Percentiles rank a stretch among this genome's conserved stretches.
Conservation (phyloP, 2,888 invertebrate genomes). For the Eilema depressum region DNA sequence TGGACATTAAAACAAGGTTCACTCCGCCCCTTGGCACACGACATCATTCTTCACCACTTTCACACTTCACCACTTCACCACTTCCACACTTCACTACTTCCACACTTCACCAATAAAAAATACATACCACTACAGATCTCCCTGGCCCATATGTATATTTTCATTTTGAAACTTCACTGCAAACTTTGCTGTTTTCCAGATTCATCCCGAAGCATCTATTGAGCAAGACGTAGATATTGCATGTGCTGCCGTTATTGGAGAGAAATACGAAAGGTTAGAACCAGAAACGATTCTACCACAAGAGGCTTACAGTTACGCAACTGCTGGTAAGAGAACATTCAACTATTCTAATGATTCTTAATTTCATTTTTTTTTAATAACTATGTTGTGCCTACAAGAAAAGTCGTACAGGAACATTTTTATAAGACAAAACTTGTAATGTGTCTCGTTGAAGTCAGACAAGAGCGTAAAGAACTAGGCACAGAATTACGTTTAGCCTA, state of each 20-base stretch:
- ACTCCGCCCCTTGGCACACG: too few relatives aligned
- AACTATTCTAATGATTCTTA: neutral
- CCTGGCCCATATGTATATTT: too few relatives aligned
- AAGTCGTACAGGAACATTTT: too few relatives aligned
- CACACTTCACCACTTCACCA: too few relatives aligned
- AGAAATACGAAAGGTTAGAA: neutral
- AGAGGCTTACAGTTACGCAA: constrained; percentile 35
- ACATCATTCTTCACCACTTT: too few relatives aligned
- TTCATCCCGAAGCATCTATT: constrained; percentile 57
- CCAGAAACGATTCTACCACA: constrained; percentile 39
- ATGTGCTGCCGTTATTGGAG: constrained; percentile 20
- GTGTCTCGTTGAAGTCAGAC: neutral
- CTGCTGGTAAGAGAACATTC: constrained; percentile 49
- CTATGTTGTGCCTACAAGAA: too few relatives aligned
- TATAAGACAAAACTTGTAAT: neutral
- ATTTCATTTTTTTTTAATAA: too few relatives aligned
- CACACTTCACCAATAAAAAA: too few relatives aligned
- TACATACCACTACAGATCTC: too few relatives aligned
- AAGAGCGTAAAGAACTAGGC: neutral
- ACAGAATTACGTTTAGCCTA: neutral
- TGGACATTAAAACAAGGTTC: too few relatives aligned
- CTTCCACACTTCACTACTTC: too few relatives aligned
- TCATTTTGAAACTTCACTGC: neutral
- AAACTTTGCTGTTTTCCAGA: constrained; percentile 40
- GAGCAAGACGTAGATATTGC: constrained; percentile 25